Evolutionary conservation across 2,888 invertebrate genomes (phyloP), one percentile per base, ranked within the genome.

Genomic region (Agelastica alni): DNA sequence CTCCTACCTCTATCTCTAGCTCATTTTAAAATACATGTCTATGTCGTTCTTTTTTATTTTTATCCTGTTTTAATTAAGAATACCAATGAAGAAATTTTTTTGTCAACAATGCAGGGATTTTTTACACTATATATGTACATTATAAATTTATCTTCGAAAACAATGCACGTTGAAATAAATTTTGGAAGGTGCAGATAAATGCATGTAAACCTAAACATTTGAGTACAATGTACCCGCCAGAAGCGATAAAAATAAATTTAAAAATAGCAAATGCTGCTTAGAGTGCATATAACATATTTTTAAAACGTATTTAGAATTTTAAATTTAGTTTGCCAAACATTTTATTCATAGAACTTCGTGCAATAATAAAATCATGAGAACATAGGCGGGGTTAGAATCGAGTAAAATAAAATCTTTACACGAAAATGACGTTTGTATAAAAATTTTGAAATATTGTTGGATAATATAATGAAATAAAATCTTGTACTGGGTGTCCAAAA

Each of bases 221-320:
- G 58, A 57, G 68, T 67, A 62, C 69, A 63, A 62, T 66, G 68
- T 66, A 68, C 68, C 56, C 36, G 41, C 57, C 36, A 34, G 41
- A 36, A 46, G 49, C 61, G 61, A 64, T 67, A 66, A 68, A 68
- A 67, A 68, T 67, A 67, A 63, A 66, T 68, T 65, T 68, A 70
- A 69, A 68, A 70, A 69, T 70, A 70, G 64, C 67, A 51, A 65
- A 62, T 56, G 59, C 63, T 61, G 66, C 65, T 66, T 68, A 67
- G 67, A 70, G 65, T 69, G 67, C 69, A 70, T 65, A 66, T 69
- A 67, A 68, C 65, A 69, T 68, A 70, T 68, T 70, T 70, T 70
- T 65, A 62, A 71, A 70, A 70, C 70, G 68, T 62, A 66, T 70
- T 70, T 68, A 65, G 71, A 70, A 70, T 71, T 70, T 71, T 71